Evolutionary conservation across 53 echinoderm and acorn worm species (phyloP).

Genomic region (Antedon mediterranea): DNA sequence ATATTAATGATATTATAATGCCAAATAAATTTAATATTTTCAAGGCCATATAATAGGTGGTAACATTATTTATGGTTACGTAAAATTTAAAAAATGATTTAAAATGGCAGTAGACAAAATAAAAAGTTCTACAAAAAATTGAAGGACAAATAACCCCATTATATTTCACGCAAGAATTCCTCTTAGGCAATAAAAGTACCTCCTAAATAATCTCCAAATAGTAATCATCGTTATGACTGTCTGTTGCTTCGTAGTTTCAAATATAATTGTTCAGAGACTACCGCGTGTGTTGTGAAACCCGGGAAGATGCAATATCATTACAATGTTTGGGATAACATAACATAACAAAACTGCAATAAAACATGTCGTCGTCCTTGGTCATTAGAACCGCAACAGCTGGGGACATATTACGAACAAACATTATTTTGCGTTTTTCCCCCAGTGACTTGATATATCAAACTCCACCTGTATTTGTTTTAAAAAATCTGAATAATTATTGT

Average conservation of each 20-base stretch:
- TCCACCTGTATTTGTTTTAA: neutral
- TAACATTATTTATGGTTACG: too few species aligned
- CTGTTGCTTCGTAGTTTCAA: neutral
- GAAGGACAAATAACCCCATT: neutral
- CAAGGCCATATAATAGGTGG: too few species aligned
- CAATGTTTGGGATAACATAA: neutral
- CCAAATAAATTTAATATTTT: too few species aligned
- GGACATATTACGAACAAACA: neutral
- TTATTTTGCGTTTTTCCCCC: neutral
- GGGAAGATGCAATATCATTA: neutral
- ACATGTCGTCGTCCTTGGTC: neutral
- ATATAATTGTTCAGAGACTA: neutral
- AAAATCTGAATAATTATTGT: neutral
- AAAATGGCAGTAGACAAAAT: neutral
- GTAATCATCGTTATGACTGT: neutral
- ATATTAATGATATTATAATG: too few species aligned
- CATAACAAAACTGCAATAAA: neutral
- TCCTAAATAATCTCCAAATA: neutral
- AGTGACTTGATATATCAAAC: neutral
- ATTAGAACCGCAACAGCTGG: neutral
- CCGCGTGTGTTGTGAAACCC: neutral
- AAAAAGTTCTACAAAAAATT: neutral
- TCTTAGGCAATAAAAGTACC: neutral
- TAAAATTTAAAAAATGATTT: too few species aligned
- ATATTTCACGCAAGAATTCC: neutral